Percentiles rank a stretch among this genome's conserved stretches.
Conservation (phyloP, 2,797 vertebrate genomes). For the Rhinophrynus dorsalis region DNA sequence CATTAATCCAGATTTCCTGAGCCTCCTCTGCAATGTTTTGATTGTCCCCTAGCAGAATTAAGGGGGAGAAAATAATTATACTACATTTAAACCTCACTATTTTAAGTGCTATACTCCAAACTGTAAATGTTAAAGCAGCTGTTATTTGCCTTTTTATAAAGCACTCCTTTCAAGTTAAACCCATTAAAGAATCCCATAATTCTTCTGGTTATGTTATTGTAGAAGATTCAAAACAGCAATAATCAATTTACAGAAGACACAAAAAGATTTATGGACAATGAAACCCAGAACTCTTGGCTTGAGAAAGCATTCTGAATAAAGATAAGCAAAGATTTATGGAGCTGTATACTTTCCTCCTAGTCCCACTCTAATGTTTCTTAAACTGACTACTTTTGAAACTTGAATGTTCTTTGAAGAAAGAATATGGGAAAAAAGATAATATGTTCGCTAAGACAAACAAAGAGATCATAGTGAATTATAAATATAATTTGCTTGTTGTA, state of each 20-base stretch:
- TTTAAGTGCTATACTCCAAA: slow-evolving; percentile 40
- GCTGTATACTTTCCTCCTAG: slow-evolving; percentile 44
- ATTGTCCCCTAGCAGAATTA: not conserved
- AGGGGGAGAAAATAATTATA: not conserved
- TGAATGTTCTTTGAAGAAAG: slow-evolving; percentile 55
- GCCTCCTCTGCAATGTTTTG: slow-evolving; percentile 3
- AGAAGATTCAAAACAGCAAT: slow-evolving; percentile 58
- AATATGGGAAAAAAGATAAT: slow-evolving; percentile 50
- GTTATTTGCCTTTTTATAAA: slow-evolving; percentile 45
- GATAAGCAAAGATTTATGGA: slow-evolving; percentile 42
- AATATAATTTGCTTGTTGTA: slow-evolving; percentile 35
- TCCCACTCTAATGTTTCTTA: slow-evolving; percentile 51
- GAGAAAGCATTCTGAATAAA: slow-evolving; percentile 51
- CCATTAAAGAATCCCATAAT: slow-evolving; percentile 59
- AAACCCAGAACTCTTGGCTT: slow-evolving; percentile 53
- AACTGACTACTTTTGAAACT: slow-evolving; percentile 57
- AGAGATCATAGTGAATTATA: slow-evolving; percentile 48
- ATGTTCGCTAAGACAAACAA: slow-evolving; percentile 54
- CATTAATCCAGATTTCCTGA: slow-evolving; percentile 11
- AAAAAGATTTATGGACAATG: slow-evolving; percentile 51
- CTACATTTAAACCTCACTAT: slow-evolving; percentile 20
- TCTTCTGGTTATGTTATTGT: slow-evolving; percentile 62
- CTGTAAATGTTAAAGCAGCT: slow-evolving; percentile 40
- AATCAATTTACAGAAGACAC: slow-evolving; percentile 58
- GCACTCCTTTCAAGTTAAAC: slow-evolving; percentile 58